phyloP scores from a whole-genome alignment of 2,797 vertebrate genomes.

The Ceyx erithaca region DNA sequence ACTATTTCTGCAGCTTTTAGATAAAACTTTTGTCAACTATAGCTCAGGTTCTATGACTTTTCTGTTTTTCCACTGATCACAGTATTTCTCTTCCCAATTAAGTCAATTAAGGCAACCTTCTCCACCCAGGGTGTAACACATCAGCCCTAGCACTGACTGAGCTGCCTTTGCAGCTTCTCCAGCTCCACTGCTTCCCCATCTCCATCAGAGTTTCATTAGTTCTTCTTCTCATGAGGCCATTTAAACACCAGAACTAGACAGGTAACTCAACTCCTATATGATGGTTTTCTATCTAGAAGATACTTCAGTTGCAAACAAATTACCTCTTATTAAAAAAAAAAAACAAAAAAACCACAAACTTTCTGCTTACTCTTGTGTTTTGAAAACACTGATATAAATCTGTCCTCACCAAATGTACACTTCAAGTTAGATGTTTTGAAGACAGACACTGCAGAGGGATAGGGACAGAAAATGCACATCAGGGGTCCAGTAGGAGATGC shows the following conservation, averaged over 20 bases:
- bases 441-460: neutral
- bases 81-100: neutral
- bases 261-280: neutral
- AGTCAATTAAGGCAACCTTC: neutral
- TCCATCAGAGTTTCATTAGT: slow-evolving; percentile 28
- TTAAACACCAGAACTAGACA: neutral
- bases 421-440: neutral
- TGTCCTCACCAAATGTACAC: neutral
- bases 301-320: neutral
- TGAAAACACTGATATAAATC: neutral
- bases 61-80: neutral
- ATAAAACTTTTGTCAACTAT: neutral
- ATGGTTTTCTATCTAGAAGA: neutral
- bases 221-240: slow-evolving; percentile 13
- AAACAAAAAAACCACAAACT: neutral
- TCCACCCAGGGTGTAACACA: neutral
- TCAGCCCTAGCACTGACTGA: slow-evolving; percentile 14
- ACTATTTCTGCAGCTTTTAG: neutral
- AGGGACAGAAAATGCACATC: neutral
- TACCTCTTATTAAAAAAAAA: neutral
- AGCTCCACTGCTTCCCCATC: slow-evolving; percentile 33
- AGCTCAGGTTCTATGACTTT: neutral
- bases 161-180: slow-evolving; percentile 46
- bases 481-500: neutral
- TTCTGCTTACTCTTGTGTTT: neutral